Conservation (phyloP, 2,888 invertebrate genomes). For the Acanthosepion esculentum region DNA sequence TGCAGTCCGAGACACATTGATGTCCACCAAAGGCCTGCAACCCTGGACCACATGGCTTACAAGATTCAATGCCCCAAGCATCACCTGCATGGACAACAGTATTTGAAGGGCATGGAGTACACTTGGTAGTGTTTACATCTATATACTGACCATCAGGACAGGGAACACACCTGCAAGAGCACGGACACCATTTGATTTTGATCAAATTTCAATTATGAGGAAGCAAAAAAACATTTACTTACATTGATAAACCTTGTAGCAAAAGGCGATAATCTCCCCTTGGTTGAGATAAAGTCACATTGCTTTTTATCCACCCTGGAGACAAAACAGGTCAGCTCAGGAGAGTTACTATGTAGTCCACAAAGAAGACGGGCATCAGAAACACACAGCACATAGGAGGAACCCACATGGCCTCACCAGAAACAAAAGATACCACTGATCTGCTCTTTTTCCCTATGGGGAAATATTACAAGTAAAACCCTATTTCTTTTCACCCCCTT, state of each 20-base stretch:
- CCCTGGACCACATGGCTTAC: constrained; percentile 77
- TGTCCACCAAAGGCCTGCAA: constrained; percentile 74
- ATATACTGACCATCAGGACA: constrained; percentile 78
- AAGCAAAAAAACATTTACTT: background rate
- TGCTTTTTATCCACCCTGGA: no score
- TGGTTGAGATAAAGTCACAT: no score
- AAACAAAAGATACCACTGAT: no score
- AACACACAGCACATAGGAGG: no score
- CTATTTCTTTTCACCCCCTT: no score
- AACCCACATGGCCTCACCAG: no score
- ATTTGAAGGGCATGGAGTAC: constrained; percentile 76
- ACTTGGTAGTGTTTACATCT: constrained; percentile 73
- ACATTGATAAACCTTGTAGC: background rate
- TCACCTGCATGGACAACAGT: constrained; percentile 67
- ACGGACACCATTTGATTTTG: background rate
- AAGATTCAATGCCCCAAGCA: constrained; percentile 73
- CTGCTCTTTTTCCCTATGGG: no score
- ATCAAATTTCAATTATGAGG: background rate
- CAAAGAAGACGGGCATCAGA: no score
- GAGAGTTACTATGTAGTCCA: no score
- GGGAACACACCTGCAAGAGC: constrained; percentile 76
- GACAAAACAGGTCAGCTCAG: no score
- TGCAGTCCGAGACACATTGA: constrained; percentile 76
- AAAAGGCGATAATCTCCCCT: no score
- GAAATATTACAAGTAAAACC: no score